phyloP scores from a whole-genome alignment of 2,113 vertebrate genomes.

The Mormyrus lacerda region DNA sequence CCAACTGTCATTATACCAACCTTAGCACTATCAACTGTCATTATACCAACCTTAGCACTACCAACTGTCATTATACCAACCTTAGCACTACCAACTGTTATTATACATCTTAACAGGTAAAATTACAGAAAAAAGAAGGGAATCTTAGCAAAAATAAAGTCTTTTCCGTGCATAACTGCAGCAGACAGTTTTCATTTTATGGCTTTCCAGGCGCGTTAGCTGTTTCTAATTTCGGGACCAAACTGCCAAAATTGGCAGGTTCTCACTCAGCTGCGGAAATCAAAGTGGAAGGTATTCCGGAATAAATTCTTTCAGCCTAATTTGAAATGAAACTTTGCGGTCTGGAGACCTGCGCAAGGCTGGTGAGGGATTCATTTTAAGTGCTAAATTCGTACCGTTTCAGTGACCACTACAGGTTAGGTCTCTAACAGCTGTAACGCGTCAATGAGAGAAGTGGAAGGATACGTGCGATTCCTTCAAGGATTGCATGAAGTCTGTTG shows the following conservation, averaged over 20 bases:
- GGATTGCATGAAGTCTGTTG: background rate
- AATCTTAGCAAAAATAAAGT: background rate
- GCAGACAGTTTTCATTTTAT: background rate
- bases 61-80: background rate
- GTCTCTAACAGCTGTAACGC: background rate
- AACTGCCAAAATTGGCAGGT: background rate
- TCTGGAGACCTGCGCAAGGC: too few relatives aligned
- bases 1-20: background rate
- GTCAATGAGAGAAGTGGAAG: background rate
- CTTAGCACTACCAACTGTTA: background rate
- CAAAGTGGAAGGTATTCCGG: constrained; percentile 3
- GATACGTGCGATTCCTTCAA: background rate
- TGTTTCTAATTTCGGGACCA: constrained; percentile 12
- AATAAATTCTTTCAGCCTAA: constrained; percentile 2
- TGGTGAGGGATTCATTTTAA: background rate
- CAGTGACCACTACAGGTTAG: background rate
- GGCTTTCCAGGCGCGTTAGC: background rate
- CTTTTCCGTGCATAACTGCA: background rate
- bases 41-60: background rate
- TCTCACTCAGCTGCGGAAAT: constrained; percentile 13
- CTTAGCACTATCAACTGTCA: background rate
- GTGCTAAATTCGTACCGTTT: background rate
- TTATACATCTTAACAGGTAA: background rate
- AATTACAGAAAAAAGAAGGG: background rate
- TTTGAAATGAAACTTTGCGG: constrained; percentile 11